Percentiles rank a stretch among this genome's conserved stretches.
Evolutionary conservation across 2,888 invertebrate species (phyloP).

Genomic region (Ichneumoninae sp.): DNA sequence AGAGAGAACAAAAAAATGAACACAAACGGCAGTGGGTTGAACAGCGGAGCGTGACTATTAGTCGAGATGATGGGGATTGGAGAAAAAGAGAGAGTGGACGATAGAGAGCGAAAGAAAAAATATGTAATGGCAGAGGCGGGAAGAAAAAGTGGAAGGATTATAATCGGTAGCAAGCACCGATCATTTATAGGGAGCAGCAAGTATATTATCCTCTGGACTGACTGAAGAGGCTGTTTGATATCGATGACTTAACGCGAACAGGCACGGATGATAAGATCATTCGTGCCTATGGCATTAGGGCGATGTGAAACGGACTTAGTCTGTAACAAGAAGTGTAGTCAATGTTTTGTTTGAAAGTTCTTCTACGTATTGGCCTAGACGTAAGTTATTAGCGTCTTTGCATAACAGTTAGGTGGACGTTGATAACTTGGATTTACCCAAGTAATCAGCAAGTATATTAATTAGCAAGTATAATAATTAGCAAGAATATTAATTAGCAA

Average conservation of each 20-base stretch:
- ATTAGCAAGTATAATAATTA: too few species aligned
- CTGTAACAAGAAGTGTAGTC: too few species aligned
- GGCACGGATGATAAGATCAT: neutral
- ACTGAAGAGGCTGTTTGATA: neutral
- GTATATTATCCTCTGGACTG: slow-evolving; percentile 23
- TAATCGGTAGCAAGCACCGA: slow-evolving; percentile 39
- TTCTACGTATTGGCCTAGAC: too few species aligned
- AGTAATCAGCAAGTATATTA: too few species aligned
- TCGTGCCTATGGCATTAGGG: too few species aligned
- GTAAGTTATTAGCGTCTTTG: too few species aligned
- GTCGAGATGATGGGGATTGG: slow-evolving; percentile 30
- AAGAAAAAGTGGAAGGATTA: slow-evolving; percentile 42
- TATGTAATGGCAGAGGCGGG: slow-evolving; percentile 1
- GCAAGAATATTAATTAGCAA: too few species aligned
- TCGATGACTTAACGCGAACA: neutral
- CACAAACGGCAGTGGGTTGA: slow-evolving; percentile 41
- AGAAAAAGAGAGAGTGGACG: slow-evolving; percentile 6
- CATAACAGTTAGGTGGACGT: too few species aligned
- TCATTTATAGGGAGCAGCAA: slow-evolving; percentile 9
- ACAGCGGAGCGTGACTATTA: slow-evolving; percentile 57
- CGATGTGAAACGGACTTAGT: too few species aligned
- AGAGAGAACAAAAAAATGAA: slow-evolving; percentile 34
- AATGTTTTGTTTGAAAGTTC: too few species aligned
- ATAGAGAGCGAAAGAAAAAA: slow-evolving; percentile 17
- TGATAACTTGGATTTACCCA: too few species aligned